Percentiles rank a stretch among this genome's conserved stretches.
Conservation (phyloP, 2,888 invertebrate genomes). For the Oscheius sp. region DNA sequence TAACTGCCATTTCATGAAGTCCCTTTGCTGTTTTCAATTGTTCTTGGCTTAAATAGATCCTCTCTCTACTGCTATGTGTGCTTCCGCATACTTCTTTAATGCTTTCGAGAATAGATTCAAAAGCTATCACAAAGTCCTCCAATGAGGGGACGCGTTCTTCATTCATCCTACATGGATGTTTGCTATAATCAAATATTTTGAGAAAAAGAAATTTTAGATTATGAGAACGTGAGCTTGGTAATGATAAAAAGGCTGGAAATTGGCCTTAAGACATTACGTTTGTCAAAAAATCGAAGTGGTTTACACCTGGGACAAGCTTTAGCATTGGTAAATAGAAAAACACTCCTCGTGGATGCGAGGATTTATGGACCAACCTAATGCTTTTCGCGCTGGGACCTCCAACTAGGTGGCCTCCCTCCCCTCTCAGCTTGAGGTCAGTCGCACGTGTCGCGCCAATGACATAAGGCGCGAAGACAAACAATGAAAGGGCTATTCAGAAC, state of each 20-base stretch:
- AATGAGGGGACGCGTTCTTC: constrained; percentile 17
- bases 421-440: neutral
- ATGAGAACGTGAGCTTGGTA: neutral
- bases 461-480: neutral
- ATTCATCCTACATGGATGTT: constrained; percentile 18
- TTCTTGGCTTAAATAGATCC: constrained; percentile 21
- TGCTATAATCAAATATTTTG: neutral
- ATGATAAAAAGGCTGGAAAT: neutral
- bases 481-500: neutral
- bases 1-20: constrained; percentile 31
- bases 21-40: constrained; percentile 26
- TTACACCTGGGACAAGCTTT: constrained; percentile 1
- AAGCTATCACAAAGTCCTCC: constrained; percentile 39
- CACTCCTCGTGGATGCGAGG: neutral
- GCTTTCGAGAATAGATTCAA: constrained; percentile 41
- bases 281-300: neutral
- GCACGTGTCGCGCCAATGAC: neutral
- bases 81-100: constrained; percentile 38
- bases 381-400: neutral
- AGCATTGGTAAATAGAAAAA: neutral
- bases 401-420: neutral
- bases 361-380: constrained; percentile 2
- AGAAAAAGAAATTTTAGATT: neutral
- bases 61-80: constrained; percentile 28
- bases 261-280: too few relatives aligned